Evolutionary conservation across 2,113 vertebrate genomes (phyloP).

Genomic region (Xyrauchen texanus): DNA sequence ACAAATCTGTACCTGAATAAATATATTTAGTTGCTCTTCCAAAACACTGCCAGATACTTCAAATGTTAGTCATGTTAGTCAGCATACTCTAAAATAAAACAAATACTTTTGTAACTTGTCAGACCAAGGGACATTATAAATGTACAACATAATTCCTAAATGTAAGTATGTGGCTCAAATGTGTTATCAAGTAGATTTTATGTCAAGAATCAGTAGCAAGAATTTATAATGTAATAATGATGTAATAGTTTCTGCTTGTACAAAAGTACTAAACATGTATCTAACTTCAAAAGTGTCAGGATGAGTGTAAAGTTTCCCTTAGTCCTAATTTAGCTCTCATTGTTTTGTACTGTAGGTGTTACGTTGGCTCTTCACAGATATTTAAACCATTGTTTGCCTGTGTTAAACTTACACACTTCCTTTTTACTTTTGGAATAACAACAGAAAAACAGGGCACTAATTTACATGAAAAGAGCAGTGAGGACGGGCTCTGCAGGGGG

Average conservation of each 20-base stretch:
- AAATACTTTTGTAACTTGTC: not conserved
- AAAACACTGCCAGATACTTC: conserved; percentile 83
- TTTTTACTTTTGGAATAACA: conserved; percentile 81
- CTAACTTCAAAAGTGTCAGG: too few species aligned
- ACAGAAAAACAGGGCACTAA: conserved; percentile 73
- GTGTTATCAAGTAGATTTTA: too few species aligned
- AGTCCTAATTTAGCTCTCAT: conserved; percentile 8
- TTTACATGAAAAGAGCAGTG: conserved; percentile 81
- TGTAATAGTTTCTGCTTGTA: too few species aligned
- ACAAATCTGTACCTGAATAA: conserved; percentile 83
- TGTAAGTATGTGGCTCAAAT: too few species aligned
- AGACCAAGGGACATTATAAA: too few species aligned
- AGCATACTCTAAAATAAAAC: conserved; percentile 79
- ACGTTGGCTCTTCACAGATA: conserved; percentile 60
- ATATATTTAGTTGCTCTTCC: conserved; percentile 86
- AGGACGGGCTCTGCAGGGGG: conserved; percentile 31
- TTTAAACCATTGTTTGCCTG: conserved; percentile 74
- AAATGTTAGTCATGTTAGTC: conserved; percentile 91
- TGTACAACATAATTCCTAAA: too few species aligned
- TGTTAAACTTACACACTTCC: conserved; percentile 80
- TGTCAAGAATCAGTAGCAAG: too few species aligned
- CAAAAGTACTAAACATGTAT: too few species aligned
- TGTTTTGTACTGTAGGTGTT: conserved; percentile 51
- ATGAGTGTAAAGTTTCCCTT: too few species aligned
- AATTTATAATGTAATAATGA: too few species aligned